Evolutionary conservation across 1,140 invertebrate species (phyloP).

Genomic region (Matsumurasca onukii): DNA sequence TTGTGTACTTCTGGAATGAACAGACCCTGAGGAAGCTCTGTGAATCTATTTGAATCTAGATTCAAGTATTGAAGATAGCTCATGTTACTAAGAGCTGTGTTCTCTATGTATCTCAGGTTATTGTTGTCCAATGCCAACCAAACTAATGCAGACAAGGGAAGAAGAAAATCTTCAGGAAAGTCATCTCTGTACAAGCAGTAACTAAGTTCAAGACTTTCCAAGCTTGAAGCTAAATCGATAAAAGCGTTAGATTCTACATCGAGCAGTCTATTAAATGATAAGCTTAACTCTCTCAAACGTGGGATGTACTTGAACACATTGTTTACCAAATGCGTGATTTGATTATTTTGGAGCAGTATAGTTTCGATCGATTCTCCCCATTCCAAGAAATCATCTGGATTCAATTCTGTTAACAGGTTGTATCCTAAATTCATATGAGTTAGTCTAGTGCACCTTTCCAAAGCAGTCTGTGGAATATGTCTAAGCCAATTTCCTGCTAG

Average conservation of each 20-base stretch:
- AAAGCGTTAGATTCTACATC: conserved; percentile 77
- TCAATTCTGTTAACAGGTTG: conserved; percentile 76
- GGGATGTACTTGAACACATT: conserved; percentile 69
- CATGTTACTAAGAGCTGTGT: conserved; percentile 61
- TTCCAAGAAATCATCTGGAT: conserved; percentile 67
- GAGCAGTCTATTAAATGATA: conserved; percentile 84
- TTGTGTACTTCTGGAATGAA: conserved; percentile 68
- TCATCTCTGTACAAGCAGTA: conserved; percentile 78
- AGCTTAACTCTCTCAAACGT: conserved; percentile 77
- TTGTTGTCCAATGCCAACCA: conserved; percentile 90
- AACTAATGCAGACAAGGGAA: conserved; percentile 67
- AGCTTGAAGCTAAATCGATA: conserved; percentile 63
- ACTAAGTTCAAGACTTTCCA: conserved; percentile 82
- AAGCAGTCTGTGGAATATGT: conserved; percentile 63
- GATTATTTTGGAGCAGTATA: conserved; percentile 80
- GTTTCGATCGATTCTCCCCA: conserved; percentile 77
- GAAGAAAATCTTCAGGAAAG: conserved; percentile 71
- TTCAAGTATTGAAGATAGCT: conserved; percentile 78
- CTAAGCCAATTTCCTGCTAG: conserved; percentile 77
- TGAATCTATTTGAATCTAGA: conserved; percentile 79
- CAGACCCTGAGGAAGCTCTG: conserved; percentile 60
- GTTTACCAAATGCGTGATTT: conserved; percentile 69
- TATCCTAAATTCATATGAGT: conserved; percentile 85
- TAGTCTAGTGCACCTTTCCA: conserved; percentile 67
- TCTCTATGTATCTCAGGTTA: conserved; percentile 70